Conservation (phyloP, 2,797 vertebrate species). For the Coreius guichenoti region DNA sequence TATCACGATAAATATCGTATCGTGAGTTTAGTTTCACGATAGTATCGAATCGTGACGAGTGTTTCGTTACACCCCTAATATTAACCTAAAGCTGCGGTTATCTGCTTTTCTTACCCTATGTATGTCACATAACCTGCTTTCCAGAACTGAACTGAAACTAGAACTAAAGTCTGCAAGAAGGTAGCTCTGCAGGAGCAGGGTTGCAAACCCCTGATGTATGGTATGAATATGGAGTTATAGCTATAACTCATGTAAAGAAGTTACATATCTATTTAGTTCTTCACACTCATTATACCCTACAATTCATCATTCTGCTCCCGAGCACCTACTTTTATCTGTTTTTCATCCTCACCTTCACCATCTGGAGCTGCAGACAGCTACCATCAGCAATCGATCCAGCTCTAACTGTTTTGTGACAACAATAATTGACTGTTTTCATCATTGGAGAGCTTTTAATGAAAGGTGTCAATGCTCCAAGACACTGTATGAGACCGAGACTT, state of each 20-base stretch:
- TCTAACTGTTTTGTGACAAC: not conserved
- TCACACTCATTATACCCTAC: not conserved
- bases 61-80: too few species aligned
- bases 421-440: not conserved
- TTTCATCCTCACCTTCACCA: not conserved
- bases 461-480: not conserved
- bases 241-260: not conserved
- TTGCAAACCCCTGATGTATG: too few species aligned
- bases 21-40: too few species aligned
- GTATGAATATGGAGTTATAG: not conserved
- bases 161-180: too few species aligned
- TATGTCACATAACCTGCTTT: too few species aligned
- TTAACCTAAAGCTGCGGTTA: too few species aligned
- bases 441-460: slow-evolving; percentile 1
- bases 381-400: not conserved
- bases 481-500: not conserved
- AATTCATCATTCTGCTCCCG: not conserved
- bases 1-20: too few species aligned
- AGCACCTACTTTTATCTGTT: not conserved
- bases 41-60: too few species aligned
- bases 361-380: not conserved
- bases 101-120: too few species aligned
- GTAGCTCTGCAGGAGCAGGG: too few species aligned
- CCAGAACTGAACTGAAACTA: too few species aligned
- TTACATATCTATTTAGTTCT: not conserved